A percentile compares a stretch with the other conserved stretches of the same genome.
These are phyloP conservation scores for Malachius bipustulatus DNA, from an alignment of 2,888 invertebrate genomes.

Conservation along the genomic window DNA sequence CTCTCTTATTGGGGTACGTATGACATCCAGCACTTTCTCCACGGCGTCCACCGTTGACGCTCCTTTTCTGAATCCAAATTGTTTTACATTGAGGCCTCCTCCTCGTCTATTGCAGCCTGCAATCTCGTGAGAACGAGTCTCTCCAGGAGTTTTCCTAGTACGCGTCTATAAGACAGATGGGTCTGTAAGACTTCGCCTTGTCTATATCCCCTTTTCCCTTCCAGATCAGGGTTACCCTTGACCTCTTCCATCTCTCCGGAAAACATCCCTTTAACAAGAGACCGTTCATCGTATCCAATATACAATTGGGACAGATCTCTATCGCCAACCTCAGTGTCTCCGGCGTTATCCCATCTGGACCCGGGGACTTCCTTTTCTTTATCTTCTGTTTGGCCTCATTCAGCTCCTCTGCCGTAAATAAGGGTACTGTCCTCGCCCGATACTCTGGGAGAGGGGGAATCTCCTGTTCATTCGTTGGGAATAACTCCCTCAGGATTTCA, in stretches of 20 bases:
- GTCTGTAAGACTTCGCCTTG: conserved; percentile 10
- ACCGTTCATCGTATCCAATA: conserved; percentile 12
- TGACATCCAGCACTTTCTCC: too few relatives aligned
- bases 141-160: conserved; percentile 14
- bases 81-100: conserved; percentile 6
- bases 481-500: too few relatives aligned
- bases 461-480: too few relatives aligned
- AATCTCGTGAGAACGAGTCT: conserved; percentile 11
- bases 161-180: conserved; percentile 15
- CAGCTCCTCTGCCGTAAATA: too few relatives aligned
- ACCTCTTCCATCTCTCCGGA: conserved; percentile 17
- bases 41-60: conserved; percentile 8
- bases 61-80: conserved; percentile 16
- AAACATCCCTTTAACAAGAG: conserved; percentile 14
- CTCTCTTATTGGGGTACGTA: too few relatives aligned
- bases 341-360: conserved; percentile 18
- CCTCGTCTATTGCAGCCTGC: conserved; percentile 9
- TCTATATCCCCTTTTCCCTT: conserved; percentile 7
- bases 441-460: too few relatives aligned
- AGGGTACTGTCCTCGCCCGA: too few relatives aligned
- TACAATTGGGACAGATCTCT: conserved; percentile 7
- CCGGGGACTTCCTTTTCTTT: conserved; percentile 18
- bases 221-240: conserved; percentile 16
- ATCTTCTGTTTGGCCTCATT: conserved; percentile 10
- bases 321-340: conserved; percentile 17